These are phyloP conservation scores for Fundulus diaphanus DNA, from an alignment of 2,797 vertebrate genomes.

Conservation along the genomic window DNA sequence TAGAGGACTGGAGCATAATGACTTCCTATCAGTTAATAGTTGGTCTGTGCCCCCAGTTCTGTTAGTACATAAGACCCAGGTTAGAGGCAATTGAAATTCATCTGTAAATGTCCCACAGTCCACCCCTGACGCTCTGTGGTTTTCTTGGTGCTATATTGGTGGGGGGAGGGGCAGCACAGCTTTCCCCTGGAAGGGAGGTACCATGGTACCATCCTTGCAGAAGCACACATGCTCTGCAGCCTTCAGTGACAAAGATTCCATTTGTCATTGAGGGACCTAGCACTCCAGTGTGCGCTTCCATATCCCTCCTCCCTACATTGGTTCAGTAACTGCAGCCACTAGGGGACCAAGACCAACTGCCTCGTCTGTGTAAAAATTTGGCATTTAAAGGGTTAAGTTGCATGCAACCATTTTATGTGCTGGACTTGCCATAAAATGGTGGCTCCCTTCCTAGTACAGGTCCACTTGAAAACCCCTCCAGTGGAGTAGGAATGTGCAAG, in stretches of 20 bases:
- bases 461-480: conserved; percentile 13
- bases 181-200: not conserved
- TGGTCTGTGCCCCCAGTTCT: not conserved
- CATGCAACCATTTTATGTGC: conserved; percentile 69
- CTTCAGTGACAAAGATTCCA: not conserved
- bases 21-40: not conserved
- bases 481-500: not conserved
- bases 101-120: not conserved
- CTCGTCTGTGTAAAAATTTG: not conserved
- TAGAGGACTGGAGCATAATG: not conserved
- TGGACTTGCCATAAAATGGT: conserved; percentile 64
- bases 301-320: not conserved
- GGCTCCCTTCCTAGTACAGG: conserved; percentile 23
- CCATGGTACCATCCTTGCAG: not conserved
- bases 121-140: not conserved
- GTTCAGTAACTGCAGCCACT: not conserved
- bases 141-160: not conserved
- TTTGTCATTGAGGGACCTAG: not conserved
- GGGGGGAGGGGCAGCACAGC: not conserved
- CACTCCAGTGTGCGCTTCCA: not conserved
- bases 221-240: not conserved
- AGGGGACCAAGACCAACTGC: not conserved
- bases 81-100: not conserved
- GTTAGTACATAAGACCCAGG: not conserved
- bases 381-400: conserved; percentile 10